These are phyloP conservation scores for Megaptera novaeangliae DNA, from an alignment of 2,113 vertebrate species.

Conservation along the genomic window DNA sequence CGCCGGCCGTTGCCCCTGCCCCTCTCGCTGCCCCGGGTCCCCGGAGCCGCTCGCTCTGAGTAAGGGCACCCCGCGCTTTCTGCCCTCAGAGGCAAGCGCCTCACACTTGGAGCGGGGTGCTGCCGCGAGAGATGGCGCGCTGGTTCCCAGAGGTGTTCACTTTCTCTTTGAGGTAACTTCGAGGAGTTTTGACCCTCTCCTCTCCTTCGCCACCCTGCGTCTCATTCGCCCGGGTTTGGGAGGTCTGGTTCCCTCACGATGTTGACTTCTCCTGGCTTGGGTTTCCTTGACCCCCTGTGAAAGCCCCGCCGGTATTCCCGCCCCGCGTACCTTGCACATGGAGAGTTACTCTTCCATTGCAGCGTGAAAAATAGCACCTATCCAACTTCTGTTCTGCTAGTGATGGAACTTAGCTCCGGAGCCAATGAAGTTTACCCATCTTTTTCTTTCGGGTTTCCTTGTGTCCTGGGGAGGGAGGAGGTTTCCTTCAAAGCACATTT, in stretches of 20 bases:
- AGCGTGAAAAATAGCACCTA: conserved; percentile 49
- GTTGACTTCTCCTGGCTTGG: conserved; percentile 30
- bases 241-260: background rate
- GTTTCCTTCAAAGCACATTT: conserved; percentile 11
- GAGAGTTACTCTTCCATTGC: conserved; percentile 56
- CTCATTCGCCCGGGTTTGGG: background rate
- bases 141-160: conserved; percentile 20
- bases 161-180: conserved; percentile 64
- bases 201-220: background rate
- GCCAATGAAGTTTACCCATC: conserved; percentile 20
- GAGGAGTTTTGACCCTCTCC: conserved; percentile 58
- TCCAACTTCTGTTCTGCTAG: conserved; percentile 50
- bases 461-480: background rate
- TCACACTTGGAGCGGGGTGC: conserved; percentile 7
- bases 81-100: background rate
- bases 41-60: background rate
- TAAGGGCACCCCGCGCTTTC: conserved; percentile 15
- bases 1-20: conserved; percentile 27
- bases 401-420: conserved; percentile 64
- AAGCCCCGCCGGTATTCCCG: conserved; percentile 25
- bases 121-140: background rate
- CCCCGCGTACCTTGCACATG: conserved; percentile 20
- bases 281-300: conserved; percentile 14
- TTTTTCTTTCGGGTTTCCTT: conserved; percentile 44
- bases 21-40: background rate